Evolutionary conservation across 2,888 invertebrate species (phyloP), one percentile per base, ranked within the genome.

Genomic region (Nebria brevicollis): DNA sequence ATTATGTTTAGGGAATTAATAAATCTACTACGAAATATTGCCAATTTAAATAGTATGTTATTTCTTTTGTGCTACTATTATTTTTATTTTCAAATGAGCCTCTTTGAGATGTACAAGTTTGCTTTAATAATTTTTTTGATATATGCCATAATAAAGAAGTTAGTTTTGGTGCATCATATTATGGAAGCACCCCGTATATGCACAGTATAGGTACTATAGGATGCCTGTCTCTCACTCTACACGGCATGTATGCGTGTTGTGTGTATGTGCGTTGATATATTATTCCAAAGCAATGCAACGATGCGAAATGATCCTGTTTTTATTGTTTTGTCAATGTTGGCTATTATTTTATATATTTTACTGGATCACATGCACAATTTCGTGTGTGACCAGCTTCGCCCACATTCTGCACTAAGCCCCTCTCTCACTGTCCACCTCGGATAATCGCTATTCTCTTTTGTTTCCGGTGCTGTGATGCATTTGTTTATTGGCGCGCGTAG

Each of bases 311-410:
- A 88, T 88, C 88, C 87, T 87, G 86, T 88, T 81, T 88, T 88
- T 88, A 88, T 88, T 88, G 88, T 88, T 88, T 86, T 81, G 81
- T 81, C 81, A 81, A 81, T 81, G 81, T 81, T 81, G 77, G 88
- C 87, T 88, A 88, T 88, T 88, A 88, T 88, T 88, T 81, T 88
- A 88, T 88, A 87, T 88, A 88, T 88, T 88, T 88, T 87, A 88
- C 87, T 87, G 86, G 87, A 88, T 88, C 88, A 88, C 86, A 84
- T 82, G 83, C 82, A 84, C 85, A 85, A 86, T 85, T 86, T 54
- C 54, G 54, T 54, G 54, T 85, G 84, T 83, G 85, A 86, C 84
- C 81, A 77, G 81, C 77, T 81, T 72, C 72, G 72, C 77, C 76
- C 72, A 72, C 77, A 76, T 81, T 81, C 72, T 77, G 73, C 77